Conservation (phyloP, 2,113 vertebrate species). For the Tragelaphus scriptus region DNA sequence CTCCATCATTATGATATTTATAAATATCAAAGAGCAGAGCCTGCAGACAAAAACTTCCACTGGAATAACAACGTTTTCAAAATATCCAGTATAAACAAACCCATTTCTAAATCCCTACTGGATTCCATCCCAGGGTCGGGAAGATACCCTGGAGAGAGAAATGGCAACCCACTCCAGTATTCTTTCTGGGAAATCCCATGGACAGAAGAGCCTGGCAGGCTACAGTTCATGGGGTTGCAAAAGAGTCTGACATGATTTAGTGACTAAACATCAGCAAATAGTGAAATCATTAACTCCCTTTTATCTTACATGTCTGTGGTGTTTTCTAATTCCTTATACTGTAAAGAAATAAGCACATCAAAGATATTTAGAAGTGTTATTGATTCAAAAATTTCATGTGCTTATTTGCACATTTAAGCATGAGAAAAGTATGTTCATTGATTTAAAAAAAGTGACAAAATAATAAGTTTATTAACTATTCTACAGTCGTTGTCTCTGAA, state of each 20-base stretch:
- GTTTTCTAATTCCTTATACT: background rate
- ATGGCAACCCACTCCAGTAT: background rate
- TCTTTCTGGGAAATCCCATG: background rate
- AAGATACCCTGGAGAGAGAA: background rate
- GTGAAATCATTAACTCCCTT: background rate
- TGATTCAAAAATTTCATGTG: background rate
- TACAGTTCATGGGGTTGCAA: background rate
- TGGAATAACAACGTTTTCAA: background rate
- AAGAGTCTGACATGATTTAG: background rate
- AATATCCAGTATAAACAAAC: background rate
- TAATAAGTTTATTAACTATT: background rate
- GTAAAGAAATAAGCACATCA: background rate
- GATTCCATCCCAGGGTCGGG: background rate
- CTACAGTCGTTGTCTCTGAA: background rate
- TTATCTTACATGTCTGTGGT: background rate
- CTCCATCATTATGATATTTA: conserved; percentile 50
- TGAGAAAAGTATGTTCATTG: background rate
- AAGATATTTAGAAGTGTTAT: background rate
- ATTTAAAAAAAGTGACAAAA: background rate
- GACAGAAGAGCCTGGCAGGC: background rate
- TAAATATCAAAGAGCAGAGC: conserved; percentile 47
- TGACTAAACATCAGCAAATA: background rate
- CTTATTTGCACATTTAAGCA: background rate
- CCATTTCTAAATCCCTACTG: background rate
- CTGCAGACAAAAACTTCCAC: background rate